phyloP scores from a whole-genome alignment of 2,797 vertebrate species.

The Gymnopithys bicolor region DNA sequence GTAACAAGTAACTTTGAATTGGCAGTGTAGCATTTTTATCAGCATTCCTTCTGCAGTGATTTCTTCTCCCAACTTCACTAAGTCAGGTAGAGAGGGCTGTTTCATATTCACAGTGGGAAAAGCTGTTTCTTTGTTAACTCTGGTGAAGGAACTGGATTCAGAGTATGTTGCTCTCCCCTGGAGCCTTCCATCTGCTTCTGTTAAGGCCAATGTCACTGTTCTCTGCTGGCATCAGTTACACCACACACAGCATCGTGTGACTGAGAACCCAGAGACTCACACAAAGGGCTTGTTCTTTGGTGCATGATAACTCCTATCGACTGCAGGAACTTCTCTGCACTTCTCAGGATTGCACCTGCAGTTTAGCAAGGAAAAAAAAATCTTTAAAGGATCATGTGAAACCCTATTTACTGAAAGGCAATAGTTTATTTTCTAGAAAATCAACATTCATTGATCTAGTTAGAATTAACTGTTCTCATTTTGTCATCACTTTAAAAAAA shows the following conservation, averaged over 20 bases:
- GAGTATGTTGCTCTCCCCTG: neutral
- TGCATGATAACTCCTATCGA: neutral
- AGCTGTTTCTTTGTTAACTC: slow-evolving; percentile 4
- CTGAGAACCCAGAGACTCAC: neutral
- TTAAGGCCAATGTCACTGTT: neutral
- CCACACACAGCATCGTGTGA: accelerated
- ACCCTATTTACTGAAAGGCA: slow-evolving; percentile 6
- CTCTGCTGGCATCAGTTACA: neutral
- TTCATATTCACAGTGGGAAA: neutral
- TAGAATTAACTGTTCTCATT: neutral
- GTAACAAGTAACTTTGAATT: neutral
- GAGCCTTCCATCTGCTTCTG: neutral
- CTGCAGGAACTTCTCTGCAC: neutral
- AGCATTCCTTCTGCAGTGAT: neutral
- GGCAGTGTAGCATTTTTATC: neutral
- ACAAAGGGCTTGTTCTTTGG: slow-evolving; percentile 19
- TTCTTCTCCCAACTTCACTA: neutral
- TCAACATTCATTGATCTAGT: neutral
- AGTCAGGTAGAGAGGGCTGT: neutral
- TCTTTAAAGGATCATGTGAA: neutral
- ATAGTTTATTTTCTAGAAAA: slow-evolving; percentile 19
- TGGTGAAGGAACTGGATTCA: neutral
- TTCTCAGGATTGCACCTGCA: slow-evolving; percentile 25
- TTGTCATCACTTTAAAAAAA: neutral
- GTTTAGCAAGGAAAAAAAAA: neutral